Base-by-base conservation (phyloP, 2,888 invertebrate species). In the Micropterix aruncella region DNA sequence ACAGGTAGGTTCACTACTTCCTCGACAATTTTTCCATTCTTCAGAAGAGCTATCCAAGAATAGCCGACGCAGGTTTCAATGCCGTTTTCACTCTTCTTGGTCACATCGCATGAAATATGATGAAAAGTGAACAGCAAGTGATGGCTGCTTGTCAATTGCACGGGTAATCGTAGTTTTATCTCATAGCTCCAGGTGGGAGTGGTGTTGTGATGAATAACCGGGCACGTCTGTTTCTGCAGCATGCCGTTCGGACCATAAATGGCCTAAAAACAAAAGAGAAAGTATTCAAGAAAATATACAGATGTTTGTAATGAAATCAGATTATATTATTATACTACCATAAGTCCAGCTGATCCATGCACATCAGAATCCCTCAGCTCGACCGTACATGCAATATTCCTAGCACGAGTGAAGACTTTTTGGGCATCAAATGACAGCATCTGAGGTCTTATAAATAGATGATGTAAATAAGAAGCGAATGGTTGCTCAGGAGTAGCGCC, bases 101-200 rank as follows among this genome's bases (percentile, higher is more conserved):
- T 77, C 51, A 85, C 75, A 65, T 92, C 88, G 60, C 96, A 95
- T 48, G 93, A 92, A 48, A 99, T 87, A 62, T 97, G 97, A 58
- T 89, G 85, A 67, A 97, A 96, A 2, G 90, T 89, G 67, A 97
- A 96, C 43, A 97, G 73, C 45, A 99, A 65, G 60, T 97, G 97
- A 63, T 96, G 96, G 43, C 83, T 80, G 0, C 80, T 65, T 38
- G 87, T 83, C 42, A 97, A 68, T 49, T 89, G 83, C 15, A 89
- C 76, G 0, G 97, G 97, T 27, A 97, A 70, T 17, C 83, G 77
- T 46, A 97, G 74, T 70, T 97, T 97, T 40, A 94, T 80, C 68
- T 95, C 95, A 62, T 94, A 93, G 58, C 88, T 83, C 87, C 93
- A 95, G 15, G 80, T 78, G 1, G 96, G 96, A 48, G 75, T 80